Evolutionary conservation across 2,797 vertebrate species (phyloP).

Genomic region (Lophura swinhoii): DNA sequence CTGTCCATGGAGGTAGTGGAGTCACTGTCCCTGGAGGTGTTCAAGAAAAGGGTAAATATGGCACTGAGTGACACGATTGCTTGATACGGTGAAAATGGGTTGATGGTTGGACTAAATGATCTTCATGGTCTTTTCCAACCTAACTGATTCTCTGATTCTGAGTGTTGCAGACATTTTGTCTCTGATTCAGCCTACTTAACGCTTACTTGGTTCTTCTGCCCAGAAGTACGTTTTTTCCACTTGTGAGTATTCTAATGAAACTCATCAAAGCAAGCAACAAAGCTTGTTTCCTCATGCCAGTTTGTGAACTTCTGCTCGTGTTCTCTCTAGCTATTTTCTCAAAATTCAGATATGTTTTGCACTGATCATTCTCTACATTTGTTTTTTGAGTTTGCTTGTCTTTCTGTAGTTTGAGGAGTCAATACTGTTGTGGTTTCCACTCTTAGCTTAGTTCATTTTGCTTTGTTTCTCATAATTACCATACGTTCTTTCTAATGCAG

Average conservation of each 20-base stretch:
- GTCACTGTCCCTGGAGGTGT: no score
- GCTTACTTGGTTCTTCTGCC: background rate
- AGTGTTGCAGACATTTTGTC: accelerated
- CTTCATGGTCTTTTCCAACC: no score
- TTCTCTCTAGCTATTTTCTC: background rate
- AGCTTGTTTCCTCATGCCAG: background rate
- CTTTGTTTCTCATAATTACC: background rate
- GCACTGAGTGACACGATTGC: no score
- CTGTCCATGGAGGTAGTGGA: no score
- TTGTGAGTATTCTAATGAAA: background rate
- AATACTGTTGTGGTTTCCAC: background rate
- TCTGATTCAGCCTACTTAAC: background rate
- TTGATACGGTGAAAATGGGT: no score
- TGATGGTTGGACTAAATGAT: no score
- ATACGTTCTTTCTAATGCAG: background rate
- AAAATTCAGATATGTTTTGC: background rate
- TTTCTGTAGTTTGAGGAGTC: background rate
- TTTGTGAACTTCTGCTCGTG: background rate
- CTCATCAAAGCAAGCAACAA: background rate
- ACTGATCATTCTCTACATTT: background rate
- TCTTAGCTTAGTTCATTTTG: background rate
- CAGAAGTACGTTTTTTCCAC: background rate
- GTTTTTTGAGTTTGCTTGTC: background rate
- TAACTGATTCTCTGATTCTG: no score
- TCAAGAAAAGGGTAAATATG: no score